Evolutionary conservation across 2,888 invertebrate genomes (phyloP).

Genomic region (Drepanosiphum platanoidis): DNA sequence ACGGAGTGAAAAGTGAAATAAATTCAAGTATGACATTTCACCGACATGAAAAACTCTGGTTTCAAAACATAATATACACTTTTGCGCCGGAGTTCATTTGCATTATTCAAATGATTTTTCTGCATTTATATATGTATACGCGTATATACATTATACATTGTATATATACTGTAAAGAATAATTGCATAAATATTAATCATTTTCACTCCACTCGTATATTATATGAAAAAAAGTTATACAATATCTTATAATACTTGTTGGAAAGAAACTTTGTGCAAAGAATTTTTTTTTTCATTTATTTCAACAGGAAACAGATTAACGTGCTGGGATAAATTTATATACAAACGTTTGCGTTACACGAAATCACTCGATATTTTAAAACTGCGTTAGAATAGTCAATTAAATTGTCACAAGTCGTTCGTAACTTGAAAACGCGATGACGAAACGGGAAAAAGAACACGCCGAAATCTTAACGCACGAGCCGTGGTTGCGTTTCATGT

Average conservation of each 20-base stretch:
- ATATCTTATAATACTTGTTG: not conserved
- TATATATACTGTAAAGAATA: too few species aligned
- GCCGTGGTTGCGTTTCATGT: not conserved
- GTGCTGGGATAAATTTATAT: too few species aligned
- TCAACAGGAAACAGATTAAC: not conserved
- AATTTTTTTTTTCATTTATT: not conserved
- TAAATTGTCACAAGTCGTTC: not conserved
- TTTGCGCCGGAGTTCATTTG: conserved; percentile 2
- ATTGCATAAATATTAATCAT: conserved; percentile 18
- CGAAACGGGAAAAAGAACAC: not conserved
- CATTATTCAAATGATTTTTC: conserved; percentile 21
- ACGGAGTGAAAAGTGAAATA: conserved; percentile 22
- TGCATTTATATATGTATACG: not conserved
- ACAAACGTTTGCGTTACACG: too few species aligned
- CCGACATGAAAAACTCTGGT: not conserved
- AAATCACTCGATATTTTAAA: not conserved
- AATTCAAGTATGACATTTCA: conserved; percentile 33
- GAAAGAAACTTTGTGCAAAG: not conserved
- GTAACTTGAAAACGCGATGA: not conserved
- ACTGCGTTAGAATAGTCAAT: not conserved
- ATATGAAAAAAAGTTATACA: not conserved
- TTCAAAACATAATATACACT: not conserved
- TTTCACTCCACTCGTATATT: not conserved
- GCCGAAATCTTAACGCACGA: not conserved
- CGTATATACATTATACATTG: too few species aligned